Conservation (phyloP, 2,113 vertebrate genomes). For the Corythornis vintsioides region DNA sequence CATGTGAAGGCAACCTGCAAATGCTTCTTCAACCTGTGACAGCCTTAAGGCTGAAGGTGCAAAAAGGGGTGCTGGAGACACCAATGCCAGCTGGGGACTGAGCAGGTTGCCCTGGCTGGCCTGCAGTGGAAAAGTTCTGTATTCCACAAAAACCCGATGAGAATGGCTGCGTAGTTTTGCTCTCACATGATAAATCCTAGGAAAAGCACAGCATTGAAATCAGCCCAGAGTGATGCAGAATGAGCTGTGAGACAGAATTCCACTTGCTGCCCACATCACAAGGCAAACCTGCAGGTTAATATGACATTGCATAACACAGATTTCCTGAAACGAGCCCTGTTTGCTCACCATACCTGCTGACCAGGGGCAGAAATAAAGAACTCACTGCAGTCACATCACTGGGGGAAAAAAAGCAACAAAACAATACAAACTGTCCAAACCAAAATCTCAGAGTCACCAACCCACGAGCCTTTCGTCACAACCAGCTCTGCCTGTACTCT, state of each 20-base stretch:
- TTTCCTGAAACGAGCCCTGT: background rate
- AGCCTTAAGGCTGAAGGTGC: background rate
- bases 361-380: background rate
- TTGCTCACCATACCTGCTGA: background rate
- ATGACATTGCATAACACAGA: background rate
- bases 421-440: background rate
- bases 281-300: background rate
- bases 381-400: background rate
- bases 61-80: background rate
- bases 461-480: rapidly evolving
- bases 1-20: background rate
- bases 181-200: background rate
- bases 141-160: background rate
- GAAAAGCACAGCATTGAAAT: background rate
- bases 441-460: background rate
- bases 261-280: background rate
- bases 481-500: background rate
- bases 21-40: background rate
- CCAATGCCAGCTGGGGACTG: background rate
- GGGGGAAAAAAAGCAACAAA: background rate
- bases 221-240: background rate
- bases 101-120: rapidly evolving
- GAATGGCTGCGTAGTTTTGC: background rate
- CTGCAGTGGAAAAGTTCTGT: background rate
- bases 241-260: background rate